Percentiles rank a stretch among this genome's conserved stretches.
Conservation (phyloP, 2,888 invertebrate genomes). For the Amaurobius ferox region DNA sequence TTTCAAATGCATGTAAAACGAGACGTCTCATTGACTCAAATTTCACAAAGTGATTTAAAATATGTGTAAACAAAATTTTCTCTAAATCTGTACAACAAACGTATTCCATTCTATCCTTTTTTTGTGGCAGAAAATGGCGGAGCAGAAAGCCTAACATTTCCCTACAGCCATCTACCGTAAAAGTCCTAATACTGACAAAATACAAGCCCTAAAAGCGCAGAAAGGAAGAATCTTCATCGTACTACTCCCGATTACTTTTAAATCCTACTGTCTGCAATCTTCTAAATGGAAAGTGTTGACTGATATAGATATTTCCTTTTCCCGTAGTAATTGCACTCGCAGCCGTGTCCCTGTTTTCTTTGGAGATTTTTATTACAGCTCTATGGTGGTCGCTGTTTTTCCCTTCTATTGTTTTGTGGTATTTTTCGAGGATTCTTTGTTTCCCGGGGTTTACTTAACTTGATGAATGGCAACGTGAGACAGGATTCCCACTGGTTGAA, state of each 20-base stretch:
- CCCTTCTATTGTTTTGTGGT: constrained; percentile 67
- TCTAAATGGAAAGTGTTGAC: constrained; percentile 70
- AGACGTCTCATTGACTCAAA: too few relatives aligned
- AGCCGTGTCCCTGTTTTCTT: constrained; percentile 19
- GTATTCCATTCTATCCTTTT: too few relatives aligned
- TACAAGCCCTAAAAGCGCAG: constrained; percentile 14
- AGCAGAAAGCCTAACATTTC: too few relatives aligned
- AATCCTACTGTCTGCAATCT: constrained; percentile 67
- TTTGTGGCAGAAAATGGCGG: too few relatives aligned
- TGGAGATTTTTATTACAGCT: constrained; percentile 31
- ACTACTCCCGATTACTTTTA: constrained; percentile 62
- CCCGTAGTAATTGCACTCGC: constrained; percentile 53
- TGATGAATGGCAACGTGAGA: constrained; percentile 41
- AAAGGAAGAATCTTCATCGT: constrained; percentile 21
- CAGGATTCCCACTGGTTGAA: not conserved
- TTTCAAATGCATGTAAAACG: too few relatives aligned
- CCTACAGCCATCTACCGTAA: not conserved
- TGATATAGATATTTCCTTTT: constrained; percentile 56
- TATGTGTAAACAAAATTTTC: too few relatives aligned
- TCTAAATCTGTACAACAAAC: too few relatives aligned
- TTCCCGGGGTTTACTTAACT: constrained; percentile 37
- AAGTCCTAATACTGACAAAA: constrained; percentile 60
- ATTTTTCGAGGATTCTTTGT: constrained; percentile 71
- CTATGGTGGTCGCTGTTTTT: constrained; percentile 21
- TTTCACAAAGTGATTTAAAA: too few relatives aligned